A percentile compares a stretch with the other conserved stretches of the same genome.
Evolutionary conservation across 1,140 invertebrate genomes (phyloP).

Genomic region (Diorhabda carinulata): DNA sequence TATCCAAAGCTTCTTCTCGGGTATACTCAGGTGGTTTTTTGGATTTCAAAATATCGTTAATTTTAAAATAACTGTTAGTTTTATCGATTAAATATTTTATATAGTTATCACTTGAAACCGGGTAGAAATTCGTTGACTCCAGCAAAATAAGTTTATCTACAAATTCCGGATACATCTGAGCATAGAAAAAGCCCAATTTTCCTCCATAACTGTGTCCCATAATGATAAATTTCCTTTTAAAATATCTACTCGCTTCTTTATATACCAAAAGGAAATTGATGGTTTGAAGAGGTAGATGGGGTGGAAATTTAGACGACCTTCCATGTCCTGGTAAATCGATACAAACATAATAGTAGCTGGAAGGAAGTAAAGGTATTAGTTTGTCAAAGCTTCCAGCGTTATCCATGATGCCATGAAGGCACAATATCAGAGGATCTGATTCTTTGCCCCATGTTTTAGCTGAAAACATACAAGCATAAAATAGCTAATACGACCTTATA

Average conservation of each 20-base stretch:
- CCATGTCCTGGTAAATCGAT: constrained; percentile 71
- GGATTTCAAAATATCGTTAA: constrained; percentile 36
- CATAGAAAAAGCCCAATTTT: constrained; percentile 49
- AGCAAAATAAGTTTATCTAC: constrained; percentile 54
- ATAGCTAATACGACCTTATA: background rate
- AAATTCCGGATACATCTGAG: constrained; percentile 51
- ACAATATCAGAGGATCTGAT: constrained; percentile 52
- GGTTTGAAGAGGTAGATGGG: constrained; percentile 49
- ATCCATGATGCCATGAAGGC: constrained; percentile 61
- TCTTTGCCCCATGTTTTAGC: constrained; percentile 62
- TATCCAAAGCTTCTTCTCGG: constrained; percentile 52
- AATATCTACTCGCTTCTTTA: constrained; percentile 52
- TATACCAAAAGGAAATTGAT: constrained; percentile 52
- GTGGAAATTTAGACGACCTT: constrained; percentile 58
- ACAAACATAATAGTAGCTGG: constrained; percentile 57
- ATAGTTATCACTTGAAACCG: constrained; percentile 38
- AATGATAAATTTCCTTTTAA: constrained; percentile 49
- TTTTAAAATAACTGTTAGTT: constrained; percentile 39
- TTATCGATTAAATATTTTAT: constrained; percentile 33
- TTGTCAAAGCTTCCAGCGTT: constrained; percentile 65
- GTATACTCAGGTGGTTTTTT: constrained; percentile 46
- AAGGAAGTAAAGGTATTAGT: constrained; percentile 57
- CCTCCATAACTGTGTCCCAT: constrained; percentile 62
- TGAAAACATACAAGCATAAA: constrained; percentile 39
- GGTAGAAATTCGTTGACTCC: constrained; percentile 49